Base-by-base conservation (phyloP, 2,113 vertebrate genomes). In the Tretioscincus oriximinensis region DNA sequence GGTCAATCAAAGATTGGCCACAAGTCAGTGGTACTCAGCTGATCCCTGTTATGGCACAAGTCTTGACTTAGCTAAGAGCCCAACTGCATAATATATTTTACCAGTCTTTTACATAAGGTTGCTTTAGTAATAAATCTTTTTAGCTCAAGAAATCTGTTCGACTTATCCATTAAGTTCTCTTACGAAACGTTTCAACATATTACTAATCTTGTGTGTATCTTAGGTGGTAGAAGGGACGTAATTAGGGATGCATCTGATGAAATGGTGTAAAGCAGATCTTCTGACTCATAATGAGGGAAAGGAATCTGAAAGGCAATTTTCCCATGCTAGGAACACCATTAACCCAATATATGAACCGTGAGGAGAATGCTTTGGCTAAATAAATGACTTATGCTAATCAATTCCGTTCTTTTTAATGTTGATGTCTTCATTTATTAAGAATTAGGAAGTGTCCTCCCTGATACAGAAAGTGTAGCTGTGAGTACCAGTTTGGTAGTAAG, bases 221-320 rank as follows among this genome's bases (percentile, higher is more conserved):
- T 73, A 67, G 70, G 78, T 60, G 31, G 51, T 41, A 61, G 64
- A 35, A 78, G 84, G 41, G 63, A 71, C 6, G 26, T 1, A 84
- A 82, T 70, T 12, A 81, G 28, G 7, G 9, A 63, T 82, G 66
- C 70, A 69, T 47, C 21, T 84, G 88, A 84, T 84, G 58, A 58
- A 87, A 88, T 80, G 74, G 64, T 85, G 35, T 24, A 67, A 61
- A 76, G 45, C 0, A 0, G 76, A 75, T 63, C 72, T 78, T 71
- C 22, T 76, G 29, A 73, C 73, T 88, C 84, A 51, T 82, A 54
- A 41, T 61, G 83, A 4, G 1, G 1, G 22, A 73, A 78, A 71
- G 84, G 28, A 88, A 73, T 54, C 74, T 51, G 20, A 86, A 74
- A 66, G 68, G 58, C 69, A 85, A 81, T 81, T 76, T 83, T 69